phyloP scores from a whole-genome alignment of 2,113 vertebrate genomes.

The Pardalotus punctatus region DNA sequence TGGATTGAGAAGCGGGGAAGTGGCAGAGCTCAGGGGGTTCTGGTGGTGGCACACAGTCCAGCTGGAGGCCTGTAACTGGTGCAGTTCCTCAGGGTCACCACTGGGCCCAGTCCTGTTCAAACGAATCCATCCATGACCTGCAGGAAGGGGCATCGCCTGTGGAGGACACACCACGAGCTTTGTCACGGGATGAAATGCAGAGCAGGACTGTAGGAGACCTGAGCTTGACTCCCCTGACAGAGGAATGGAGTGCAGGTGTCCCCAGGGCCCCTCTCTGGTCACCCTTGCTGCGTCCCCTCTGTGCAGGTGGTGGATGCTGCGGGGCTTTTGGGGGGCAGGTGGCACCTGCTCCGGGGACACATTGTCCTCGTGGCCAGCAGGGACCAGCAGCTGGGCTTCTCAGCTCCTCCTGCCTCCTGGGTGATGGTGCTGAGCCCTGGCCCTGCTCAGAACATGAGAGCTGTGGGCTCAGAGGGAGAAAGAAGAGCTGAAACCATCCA shows the following conservation, averaged over 20 bases:
- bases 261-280: not conserved
- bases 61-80: not conserved
- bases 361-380: not conserved
- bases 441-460: not conserved
- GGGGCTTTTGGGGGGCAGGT: not conserved
- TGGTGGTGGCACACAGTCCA: not conserved
- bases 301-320: not conserved
- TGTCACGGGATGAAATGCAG: not conserved
- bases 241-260: not conserved
- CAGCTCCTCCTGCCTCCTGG: not conserved
- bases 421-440: not conserved
- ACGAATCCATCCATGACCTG: not conserved
- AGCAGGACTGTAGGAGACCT: rapidly evolving
- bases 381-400: not conserved
- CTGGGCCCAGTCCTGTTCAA: not conserved
- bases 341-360: not conserved
- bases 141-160: not conserved
- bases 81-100: not conserved
- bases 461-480: not conserved
- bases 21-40: not conserved
- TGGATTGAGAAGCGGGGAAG: not conserved
- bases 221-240: not conserved
- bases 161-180: not conserved
- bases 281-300: not conserved
- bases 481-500: not conserved